Evolutionary conservation across 1,140 invertebrate species (phyloP), one percentile per base, ranked within the genome.

Genomic region (Hermetia illucens): DNA sequence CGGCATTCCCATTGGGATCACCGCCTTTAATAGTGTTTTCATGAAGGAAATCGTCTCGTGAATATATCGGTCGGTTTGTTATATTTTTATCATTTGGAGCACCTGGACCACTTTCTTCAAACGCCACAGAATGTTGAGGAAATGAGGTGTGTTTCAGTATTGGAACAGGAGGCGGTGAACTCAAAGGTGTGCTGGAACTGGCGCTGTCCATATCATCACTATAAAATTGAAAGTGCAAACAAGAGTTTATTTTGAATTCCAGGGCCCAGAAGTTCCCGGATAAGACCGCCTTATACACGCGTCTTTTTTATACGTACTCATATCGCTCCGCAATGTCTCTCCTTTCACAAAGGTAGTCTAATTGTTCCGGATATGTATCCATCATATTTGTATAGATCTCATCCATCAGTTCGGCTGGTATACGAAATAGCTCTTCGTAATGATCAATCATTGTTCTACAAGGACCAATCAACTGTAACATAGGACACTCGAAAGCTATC

Each of bases 351-450:
- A 84, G 59, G 30, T 69, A 58, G 61, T 89, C 81, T 27, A 90
- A 64, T 29, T 75, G 74, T 22, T 80, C 77, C 0, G 88, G 87
- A 59, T 84, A 73, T 16, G 70, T 74, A 51, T 90, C 85, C 62
- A 88, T 75, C 62, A 91, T 75, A 48, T 85, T 74, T 6, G 84
- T 66, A 56, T 91, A 88, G 13, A 89, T 72, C 51, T 90, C 82
- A 55, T 92, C 82, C 37, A 90, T 58, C 17, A 89, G 58, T 44
- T 85, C 83, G 1, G 82, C 73, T 10, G 82, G 70, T 31, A 91
- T 71, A 48, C 69, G 71, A 63, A 85, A 92, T 24, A 92, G 62
- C 44, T 74, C 71, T 25, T 74, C 65, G 46, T 79, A 73, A 45
- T 87, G 73, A 56, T 90, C 85, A 38, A 93, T 80, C 51, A 92